phyloP scores from a whole-genome alignment of 2,888 invertebrate genomes.

The Cerastoderma edule region DNA sequence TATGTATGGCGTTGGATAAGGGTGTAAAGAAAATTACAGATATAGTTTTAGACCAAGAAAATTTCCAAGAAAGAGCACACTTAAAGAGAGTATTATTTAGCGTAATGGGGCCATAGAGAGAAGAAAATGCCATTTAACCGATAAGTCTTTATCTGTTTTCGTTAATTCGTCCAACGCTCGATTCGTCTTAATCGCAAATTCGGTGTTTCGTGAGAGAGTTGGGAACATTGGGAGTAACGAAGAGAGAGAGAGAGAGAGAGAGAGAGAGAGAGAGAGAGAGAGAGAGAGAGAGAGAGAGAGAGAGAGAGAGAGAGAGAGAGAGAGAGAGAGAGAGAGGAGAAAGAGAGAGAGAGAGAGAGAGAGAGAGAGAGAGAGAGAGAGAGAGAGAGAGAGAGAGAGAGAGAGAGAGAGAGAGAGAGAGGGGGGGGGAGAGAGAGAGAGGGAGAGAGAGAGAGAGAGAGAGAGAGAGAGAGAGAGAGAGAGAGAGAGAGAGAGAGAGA shows the following conservation, averaged over 20 bases:
- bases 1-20: too few relatives aligned
- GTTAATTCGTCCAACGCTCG: too few relatives aligned
- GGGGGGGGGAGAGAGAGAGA: conserved; percentile 8
- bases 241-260: conserved; percentile 5
- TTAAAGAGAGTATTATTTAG: too few relatives aligned
- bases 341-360: not conserved
- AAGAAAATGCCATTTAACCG: too few relatives aligned
- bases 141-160: too few relatives aligned
- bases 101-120: too few relatives aligned
- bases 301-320: conserved; percentile 5
- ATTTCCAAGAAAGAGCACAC: too few relatives aligned
- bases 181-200: too few relatives aligned
- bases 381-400: conserved; percentile 1
- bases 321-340: not conserved
- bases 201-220: not conserved
- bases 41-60: too few relatives aligned
- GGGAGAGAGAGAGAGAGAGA: conserved; percentile 16
- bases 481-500: not conserved
- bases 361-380: not conserved
- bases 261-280: conserved; percentile 3
- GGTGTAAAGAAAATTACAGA: too few relatives aligned
- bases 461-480: conserved; percentile 3
- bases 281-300: conserved; percentile 5
- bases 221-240: not conserved
- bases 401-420: conserved; percentile 8